Evolutionary conservation across 2,797 vertebrate genomes (phyloP).

Genomic region (Hemibagrus guttatus): DNA sequence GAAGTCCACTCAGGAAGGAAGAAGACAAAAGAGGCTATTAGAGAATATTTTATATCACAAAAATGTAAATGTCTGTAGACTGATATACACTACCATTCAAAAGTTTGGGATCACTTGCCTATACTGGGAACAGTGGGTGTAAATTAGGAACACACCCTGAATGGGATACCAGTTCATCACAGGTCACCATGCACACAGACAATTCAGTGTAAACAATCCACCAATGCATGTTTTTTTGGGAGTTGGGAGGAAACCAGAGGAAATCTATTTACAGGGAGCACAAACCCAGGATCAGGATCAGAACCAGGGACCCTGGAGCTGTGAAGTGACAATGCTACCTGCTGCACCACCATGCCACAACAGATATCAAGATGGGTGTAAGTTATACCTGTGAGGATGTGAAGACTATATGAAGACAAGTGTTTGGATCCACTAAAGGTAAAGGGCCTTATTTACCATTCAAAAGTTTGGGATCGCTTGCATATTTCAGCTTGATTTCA

Average conservation of each 20-base stretch:
- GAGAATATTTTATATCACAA: background rate
- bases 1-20: background rate
- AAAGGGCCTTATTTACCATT: no score
- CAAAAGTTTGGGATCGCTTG: no score
- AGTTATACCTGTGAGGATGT: background rate
- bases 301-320: background rate
- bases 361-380: background rate
- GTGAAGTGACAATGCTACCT: background rate
- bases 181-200: background rate
- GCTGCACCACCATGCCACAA: background rate
- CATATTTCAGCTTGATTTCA: no score
- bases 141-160: background rate
- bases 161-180: background rate
- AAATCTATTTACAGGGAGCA: background rate
- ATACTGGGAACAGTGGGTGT: background rate
- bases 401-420: background rate
- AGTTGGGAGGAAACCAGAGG: background rate
- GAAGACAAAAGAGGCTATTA: background rate
- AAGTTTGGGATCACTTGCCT: no score
- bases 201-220: background rate
- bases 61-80: background rate
- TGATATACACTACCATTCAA: no score
- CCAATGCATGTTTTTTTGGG: background rate
- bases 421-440: background rate
- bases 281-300: background rate